Evolutionary conservation across 2,113 vertebrate species (phyloP).

Genomic region (Notarius quadriscutis): DNA sequence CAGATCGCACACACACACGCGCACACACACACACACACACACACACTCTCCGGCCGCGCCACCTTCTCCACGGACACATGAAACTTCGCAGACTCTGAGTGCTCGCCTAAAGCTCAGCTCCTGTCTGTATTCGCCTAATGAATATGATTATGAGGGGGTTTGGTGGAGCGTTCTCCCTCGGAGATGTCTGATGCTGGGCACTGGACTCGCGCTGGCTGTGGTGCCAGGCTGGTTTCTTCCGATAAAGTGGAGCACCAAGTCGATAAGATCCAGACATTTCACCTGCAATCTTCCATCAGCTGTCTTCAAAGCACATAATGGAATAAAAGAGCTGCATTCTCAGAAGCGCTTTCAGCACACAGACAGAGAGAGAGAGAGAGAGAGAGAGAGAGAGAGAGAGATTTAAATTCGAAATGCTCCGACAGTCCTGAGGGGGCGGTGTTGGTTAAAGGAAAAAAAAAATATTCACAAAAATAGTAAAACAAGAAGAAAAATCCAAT

Average conservation of each 20-base stretch:
- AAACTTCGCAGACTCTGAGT: conserved; percentile 8
- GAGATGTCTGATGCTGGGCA: conserved; percentile 19
- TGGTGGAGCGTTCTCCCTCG: conserved; percentile 14
- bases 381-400: not conserved
- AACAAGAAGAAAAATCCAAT: not conserved
- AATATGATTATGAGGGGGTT: conserved; percentile 29
- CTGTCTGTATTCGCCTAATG: conserved; percentile 32
- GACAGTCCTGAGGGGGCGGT: conserved; percentile 10
- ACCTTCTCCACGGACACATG: not conserved
- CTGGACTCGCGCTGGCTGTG: not conserved
- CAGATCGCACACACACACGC: not conserved
- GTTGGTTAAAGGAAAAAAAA: conserved; percentile 11
- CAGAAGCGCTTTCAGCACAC: conserved; percentile 7
- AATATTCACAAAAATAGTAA: not conserved
- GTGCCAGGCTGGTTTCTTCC: conserved; percentile 35
- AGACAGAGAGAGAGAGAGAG: not conserved
- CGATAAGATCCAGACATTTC: conserved; percentile 47
- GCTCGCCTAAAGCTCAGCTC: conserved; percentile 8
- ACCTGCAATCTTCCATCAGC: conserved; percentile 41
- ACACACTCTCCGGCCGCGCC: not conserved
- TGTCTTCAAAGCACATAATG: conserved; percentile 40
- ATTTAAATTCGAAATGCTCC: not conserved
- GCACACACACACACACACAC: not conserved
- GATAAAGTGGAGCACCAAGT: conserved; percentile 29
- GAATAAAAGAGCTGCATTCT: conserved; percentile 37